phyloP scores from a whole-genome alignment of 2,888 invertebrate species.

The Nudaria mundana region DNA sequence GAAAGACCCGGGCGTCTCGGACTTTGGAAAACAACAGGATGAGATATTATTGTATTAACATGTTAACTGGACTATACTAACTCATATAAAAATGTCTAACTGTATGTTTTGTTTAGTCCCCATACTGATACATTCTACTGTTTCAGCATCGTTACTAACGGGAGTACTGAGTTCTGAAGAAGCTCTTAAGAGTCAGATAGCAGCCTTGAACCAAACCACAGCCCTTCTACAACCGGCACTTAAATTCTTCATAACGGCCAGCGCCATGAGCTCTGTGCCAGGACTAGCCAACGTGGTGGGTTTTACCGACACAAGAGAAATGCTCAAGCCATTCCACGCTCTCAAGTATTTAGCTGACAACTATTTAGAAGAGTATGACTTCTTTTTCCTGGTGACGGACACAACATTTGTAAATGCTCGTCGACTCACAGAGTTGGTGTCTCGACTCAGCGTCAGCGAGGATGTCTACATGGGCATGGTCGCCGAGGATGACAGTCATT shows the following conservation, averaged over 20 bases:
- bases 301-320: constrained; percentile 88
- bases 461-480: constrained; percentile 91
- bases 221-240: constrained; percentile 91
- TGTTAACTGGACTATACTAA: too few relatives aligned
- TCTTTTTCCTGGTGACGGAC: constrained; percentile 94
- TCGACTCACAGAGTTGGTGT: constrained; percentile 85
- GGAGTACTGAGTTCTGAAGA: constrained; percentile 91
- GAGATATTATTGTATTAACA: too few relatives aligned
- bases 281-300: constrained; percentile 88
- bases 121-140: too few relatives aligned
- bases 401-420: constrained; percentile 91
- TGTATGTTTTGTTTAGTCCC: too few relatives aligned
- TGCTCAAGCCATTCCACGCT: constrained; percentile 91
- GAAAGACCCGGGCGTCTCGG: too few relatives aligned
- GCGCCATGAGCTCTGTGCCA: constrained; percentile 53
- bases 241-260: constrained; percentile 88
- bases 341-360: constrained; percentile 95
- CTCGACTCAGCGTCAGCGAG: constrained; percentile 90
- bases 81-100: too few relatives aligned
- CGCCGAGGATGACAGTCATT: constrained; percentile 81
- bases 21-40: too few relatives aligned
- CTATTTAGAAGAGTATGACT: constrained; percentile 94
- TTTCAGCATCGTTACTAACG: constrained; percentile 83
- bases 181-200: constrained; percentile 87
- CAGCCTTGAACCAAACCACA: constrained; percentile 94